Conservation (phyloP, 2,797 vertebrate genomes). For the Capromys pilorides region DNA sequence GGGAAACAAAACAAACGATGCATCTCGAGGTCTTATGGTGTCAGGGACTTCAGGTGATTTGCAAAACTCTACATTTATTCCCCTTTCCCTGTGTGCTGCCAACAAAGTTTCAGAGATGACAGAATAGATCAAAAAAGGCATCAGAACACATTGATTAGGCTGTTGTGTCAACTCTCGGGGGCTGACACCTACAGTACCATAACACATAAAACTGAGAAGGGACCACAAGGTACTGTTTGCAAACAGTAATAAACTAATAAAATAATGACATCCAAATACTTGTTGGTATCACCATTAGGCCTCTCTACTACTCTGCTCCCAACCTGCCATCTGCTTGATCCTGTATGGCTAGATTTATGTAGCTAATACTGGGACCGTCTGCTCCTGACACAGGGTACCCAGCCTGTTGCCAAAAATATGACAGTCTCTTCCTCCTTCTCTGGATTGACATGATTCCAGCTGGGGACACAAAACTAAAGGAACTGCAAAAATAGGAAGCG, state of each 20-base stretch:
- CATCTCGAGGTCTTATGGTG: not conserved
- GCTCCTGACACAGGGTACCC: conserved; percentile 70
- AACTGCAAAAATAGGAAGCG: not conserved
- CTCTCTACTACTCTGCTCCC: conserved; percentile 69
- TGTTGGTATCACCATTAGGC: conserved; percentile 52
- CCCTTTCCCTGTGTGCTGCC: conserved; percentile 70
- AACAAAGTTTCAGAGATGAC: conserved; percentile 75
- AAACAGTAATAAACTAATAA: conserved; percentile 67
- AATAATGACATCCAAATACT: conserved; percentile 74
- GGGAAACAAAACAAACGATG: conserved; percentile 45
- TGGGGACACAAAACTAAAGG: conserved; percentile 19
- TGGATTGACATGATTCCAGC: conserved; percentile 20
- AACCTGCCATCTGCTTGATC: conserved; percentile 76
- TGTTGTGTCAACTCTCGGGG: conserved; percentile 76
- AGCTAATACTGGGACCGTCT: conserved; percentile 63
- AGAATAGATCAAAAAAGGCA: conserved; percentile 81
- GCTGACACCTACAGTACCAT: conserved; percentile 80
- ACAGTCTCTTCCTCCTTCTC: conserved; percentile 33
- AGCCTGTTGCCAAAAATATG: conserved; percentile 67
- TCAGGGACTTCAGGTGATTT: conserved; percentile 16
- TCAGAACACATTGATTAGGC: conserved; percentile 80
- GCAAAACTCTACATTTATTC: conserved; percentile 73
- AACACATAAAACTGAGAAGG: conserved; percentile 66
- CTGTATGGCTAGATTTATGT: conserved; percentile 61
- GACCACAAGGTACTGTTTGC: conserved; percentile 79